Conservation (phyloP, 2,113 vertebrate genomes). For the Thunnus maccoyii region DNA sequence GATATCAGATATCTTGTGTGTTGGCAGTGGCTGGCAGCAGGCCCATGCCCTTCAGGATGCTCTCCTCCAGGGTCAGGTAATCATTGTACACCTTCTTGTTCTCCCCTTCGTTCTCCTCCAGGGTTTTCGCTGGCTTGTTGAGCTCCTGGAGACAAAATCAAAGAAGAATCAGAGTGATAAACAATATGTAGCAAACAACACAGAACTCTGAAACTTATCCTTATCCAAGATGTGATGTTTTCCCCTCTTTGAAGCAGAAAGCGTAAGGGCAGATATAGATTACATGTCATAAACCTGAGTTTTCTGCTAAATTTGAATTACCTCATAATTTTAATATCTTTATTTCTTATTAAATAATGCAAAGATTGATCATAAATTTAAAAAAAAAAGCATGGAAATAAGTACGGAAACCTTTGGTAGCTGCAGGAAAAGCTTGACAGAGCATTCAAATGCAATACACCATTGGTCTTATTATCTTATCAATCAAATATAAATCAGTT, state of each 20-base stretch:
- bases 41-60: conserved; percentile 69
- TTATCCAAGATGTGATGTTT: neutral
- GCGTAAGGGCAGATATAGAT: neutral
- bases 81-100: conserved; percentile 67
- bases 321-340: neutral
- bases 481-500: too few species aligned
- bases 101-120: conserved; percentile 74
- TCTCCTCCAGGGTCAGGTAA: conserved; percentile 80
- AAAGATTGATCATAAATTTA: neutral
- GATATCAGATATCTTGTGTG: conserved; percentile 42
- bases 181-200: neutral
- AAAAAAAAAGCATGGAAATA: too few species aligned
- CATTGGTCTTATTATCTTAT: too few species aligned
- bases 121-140: conserved; percentile 49
- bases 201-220: neutral
- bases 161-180: neutral
- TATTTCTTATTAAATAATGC: neutral
- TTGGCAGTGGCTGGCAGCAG: conserved; percentile 40
- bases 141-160: conserved; percentile 64
- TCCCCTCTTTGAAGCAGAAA: neutral
- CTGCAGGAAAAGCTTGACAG: neutral
- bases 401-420: neutral
- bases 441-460: too few species aligned
- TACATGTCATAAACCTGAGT: neutral
- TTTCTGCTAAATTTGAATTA: too few species aligned